These are phyloP conservation scores for Hydra vulgaris DNA, from an alignment of 30 jellyfish, hydroid and myxozoan genomes.

Conservation along the genomic window DNA sequence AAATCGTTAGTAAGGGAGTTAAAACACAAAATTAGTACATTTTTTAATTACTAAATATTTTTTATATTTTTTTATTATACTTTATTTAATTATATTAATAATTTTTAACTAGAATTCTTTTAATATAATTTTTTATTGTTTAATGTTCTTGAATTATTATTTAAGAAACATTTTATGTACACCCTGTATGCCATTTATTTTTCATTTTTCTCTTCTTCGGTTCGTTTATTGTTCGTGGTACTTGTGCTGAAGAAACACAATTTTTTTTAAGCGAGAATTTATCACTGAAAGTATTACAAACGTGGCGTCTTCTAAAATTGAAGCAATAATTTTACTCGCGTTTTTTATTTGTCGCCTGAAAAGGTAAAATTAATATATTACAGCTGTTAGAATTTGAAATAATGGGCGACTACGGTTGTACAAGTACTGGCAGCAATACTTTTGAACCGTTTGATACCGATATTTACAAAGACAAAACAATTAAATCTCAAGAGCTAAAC, in stretches of 20 bases:
- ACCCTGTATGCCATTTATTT: conserved; percentile 2
- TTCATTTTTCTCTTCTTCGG: conserved; percentile 32
- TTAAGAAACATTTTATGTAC: not conserved
- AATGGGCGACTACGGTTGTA: conserved; percentile 99
- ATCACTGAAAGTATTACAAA: not conserved
- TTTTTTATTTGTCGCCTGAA: conserved; percentile 1
- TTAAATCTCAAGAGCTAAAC: conserved; percentile 62
- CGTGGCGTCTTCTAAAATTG: conserved; percentile 28
- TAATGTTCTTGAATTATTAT: not conserved
- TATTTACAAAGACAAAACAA: conserved; percentile 45
- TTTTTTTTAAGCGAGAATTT: conserved; percentile 7
- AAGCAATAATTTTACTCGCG: not conserved
- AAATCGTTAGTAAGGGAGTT: conserved; percentile 14
- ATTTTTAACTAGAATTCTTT: not conserved
- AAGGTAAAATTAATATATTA: not conserved
- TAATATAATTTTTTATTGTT: not conserved
- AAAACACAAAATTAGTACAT: not conserved
- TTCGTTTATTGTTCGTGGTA: conserved; percentile 31
- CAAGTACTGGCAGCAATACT: conserved; percentile 83
- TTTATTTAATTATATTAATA: not conserved
- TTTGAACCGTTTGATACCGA: conserved; percentile 73
- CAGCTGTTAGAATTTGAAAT: not conserved
- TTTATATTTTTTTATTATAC: not conserved
- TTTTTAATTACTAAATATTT: not conserved
- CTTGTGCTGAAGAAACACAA: conserved; percentile 13